Conservation (phyloP, 2,888 invertebrate species). For the Nemurella pictetii region DNA sequence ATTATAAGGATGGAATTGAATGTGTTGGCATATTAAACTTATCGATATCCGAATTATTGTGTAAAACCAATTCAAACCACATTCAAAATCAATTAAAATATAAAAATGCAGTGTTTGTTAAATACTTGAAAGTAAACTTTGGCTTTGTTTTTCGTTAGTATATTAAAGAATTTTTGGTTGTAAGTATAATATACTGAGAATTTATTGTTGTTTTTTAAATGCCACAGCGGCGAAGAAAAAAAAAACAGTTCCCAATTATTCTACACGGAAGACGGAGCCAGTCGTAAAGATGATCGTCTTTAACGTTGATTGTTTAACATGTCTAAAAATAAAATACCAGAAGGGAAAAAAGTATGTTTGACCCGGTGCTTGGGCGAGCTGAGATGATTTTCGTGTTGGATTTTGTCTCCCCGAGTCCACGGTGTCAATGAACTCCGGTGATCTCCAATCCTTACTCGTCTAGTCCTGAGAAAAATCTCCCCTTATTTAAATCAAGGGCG, state of each 20-base stretch:
- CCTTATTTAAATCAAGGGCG: constrained; percentile 4
- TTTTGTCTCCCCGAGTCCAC: not conserved
- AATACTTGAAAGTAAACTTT: no score
- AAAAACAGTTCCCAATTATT: not conserved
- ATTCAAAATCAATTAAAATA: no score
- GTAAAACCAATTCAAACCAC: no score
- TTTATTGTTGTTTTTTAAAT: not conserved
- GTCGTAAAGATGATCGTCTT: not conserved
- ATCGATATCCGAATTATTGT: no score
- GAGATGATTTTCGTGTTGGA: not conserved
- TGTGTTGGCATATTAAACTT: no score
- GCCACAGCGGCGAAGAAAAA: not conserved
- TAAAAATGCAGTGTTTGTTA: no score
- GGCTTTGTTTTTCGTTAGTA: no score
- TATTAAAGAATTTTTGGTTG: no score
- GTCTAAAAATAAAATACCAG: not conserved
- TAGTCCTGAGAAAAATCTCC: constrained; percentile 12
- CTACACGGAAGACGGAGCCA: not conserved
- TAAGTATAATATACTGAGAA: not conserved
- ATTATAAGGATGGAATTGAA: no score
- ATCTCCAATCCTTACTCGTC: not conserved
- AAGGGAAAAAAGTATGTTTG: not conserved
- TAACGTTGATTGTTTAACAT: not conserved
- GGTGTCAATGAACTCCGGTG: constrained; percentile 9
- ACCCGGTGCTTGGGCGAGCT: not conserved